A percentile compares a stretch with the other conserved stretches of the same genome.
These are phyloP conservation scores for Corythoichthys intestinalis DNA, from an alignment of 2,113 vertebrate species.

Conservation along the genomic window DNA sequence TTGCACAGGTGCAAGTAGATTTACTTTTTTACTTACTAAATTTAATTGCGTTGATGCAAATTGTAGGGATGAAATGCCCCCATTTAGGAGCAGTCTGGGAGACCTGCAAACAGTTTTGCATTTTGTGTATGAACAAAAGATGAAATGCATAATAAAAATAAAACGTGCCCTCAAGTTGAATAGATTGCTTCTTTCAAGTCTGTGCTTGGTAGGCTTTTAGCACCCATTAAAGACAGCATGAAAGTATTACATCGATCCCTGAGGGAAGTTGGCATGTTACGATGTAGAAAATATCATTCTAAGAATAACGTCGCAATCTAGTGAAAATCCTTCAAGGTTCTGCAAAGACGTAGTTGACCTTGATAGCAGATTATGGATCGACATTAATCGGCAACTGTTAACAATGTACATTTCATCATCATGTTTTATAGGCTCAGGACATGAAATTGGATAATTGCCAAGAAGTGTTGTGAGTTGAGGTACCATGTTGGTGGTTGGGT, in stretches of 20 bases:
- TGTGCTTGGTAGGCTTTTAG: neutral
- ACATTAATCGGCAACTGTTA: too few species aligned
- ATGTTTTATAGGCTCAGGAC: neutral
- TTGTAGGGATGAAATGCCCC: too few species aligned
- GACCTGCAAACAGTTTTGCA: neutral
- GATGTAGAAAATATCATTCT: neutral
- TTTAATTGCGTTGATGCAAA: too few species aligned
- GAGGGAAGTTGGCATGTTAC: neutral
- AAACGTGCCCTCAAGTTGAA: neutral
- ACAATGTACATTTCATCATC: neutral
- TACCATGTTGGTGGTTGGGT: too few species aligned
- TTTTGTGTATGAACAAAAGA: neutral
- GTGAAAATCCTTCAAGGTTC: neutral
- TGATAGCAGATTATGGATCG: neutral
- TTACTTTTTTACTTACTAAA: too few species aligned
- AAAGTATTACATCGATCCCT: neutral
- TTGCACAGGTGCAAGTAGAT: too few species aligned
- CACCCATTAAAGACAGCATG: neutral
- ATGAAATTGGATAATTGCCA: neutral
- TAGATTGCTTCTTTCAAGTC: neutral
- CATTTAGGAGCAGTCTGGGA: too few species aligned
- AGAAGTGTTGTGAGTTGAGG: constrained; percentile 8
- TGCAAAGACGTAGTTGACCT: neutral
- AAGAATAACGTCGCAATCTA: neutral
- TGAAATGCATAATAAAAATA: neutral